These are phyloP conservation scores for Parazoanthus atlanticus DNA, from an alignment of 92 coral and sea anemone genomes.

Conservation along the genomic window DNA sequence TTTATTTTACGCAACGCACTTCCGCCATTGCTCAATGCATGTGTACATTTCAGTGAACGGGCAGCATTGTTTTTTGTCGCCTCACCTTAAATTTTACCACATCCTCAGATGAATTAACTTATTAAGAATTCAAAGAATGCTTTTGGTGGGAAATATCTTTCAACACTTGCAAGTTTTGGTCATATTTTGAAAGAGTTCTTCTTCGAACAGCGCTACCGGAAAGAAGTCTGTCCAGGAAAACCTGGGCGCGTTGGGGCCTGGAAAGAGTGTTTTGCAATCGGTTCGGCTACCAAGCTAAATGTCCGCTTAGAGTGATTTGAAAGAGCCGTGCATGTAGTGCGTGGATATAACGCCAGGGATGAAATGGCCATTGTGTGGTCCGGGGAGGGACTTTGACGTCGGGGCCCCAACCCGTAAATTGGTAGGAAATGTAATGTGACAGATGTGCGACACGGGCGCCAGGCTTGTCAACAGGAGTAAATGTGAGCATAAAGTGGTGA, in stretches of 20 bases:
- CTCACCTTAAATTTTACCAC: constrained; percentile 31
- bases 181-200: constrained; percentile 15
- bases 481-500: too few relatives aligned
- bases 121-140: constrained; percentile 27
- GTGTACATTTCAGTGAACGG: constrained; percentile 29
- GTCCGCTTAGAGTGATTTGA: constrained; percentile 11
- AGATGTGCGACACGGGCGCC: too few relatives aligned
- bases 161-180: constrained; percentile 18
- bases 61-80: neutral
- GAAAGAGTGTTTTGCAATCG: neutral
- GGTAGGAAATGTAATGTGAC: too few relatives aligned
- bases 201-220: neutral
- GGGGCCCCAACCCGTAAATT: too few relatives aligned
- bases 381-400: too few relatives aligned
- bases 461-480: too few relatives aligned
- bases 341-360: too few relatives aligned
- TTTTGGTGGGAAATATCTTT: constrained; percentile 36
- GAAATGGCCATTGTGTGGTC: too few relatives aligned
- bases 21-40: constrained; percentile 21
- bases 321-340: constrained; percentile 26
- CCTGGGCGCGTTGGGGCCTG: neutral
- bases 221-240: neutral
- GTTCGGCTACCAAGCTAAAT: constrained; percentile 27
- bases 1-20: constrained; percentile 30
- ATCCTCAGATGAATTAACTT: constrained; percentile 29